phyloP scores from a whole-genome alignment of 1,140 invertebrate genomes.

The Brevipalpus yothersi region DNA sequence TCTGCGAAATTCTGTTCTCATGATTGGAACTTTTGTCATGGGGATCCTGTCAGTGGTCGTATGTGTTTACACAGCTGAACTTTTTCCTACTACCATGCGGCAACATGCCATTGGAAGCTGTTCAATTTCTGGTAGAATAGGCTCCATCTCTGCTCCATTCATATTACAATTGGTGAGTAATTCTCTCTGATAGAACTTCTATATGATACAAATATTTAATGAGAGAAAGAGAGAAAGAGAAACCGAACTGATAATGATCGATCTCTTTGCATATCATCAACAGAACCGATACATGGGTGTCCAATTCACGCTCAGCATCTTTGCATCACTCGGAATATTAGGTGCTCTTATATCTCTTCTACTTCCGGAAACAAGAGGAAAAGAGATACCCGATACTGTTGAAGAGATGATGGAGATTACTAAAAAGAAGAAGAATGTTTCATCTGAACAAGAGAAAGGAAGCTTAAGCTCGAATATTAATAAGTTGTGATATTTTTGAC shows the following conservation, averaged over 20 bases:
- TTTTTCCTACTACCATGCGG: conserved; percentile 41
- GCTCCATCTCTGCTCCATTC: conserved; percentile 21
- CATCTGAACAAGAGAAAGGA: too few relatives aligned
- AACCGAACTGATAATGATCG: background rate
- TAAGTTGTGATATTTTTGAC: too few relatives aligned
- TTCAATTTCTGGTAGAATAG: conserved; percentile 18
- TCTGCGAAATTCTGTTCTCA: conserved; percentile 36
- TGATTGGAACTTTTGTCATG: conserved; percentile 54
- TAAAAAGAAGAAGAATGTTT: too few relatives aligned
- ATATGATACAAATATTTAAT: too few relatives aligned
- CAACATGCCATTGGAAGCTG: conserved; percentile 18
- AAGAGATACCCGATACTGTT: background rate
- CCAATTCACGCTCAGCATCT: background rate
- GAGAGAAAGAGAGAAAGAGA: too few relatives aligned
- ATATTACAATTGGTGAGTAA: conserved; percentile 24
- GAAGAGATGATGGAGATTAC: background rate
- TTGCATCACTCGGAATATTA: background rate
- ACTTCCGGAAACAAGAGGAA: background rate
- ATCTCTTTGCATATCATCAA: background rate
- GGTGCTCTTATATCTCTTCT: background rate
- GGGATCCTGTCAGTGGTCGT: conserved; percentile 50
- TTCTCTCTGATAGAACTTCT: too few relatives aligned
- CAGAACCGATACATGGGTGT: background rate
- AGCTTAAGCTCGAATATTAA: too few relatives aligned
- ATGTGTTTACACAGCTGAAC: conserved; percentile 53